Conservation (phyloP, 2,797 vertebrate genomes). For the Anniella stebbinsi region DNA sequence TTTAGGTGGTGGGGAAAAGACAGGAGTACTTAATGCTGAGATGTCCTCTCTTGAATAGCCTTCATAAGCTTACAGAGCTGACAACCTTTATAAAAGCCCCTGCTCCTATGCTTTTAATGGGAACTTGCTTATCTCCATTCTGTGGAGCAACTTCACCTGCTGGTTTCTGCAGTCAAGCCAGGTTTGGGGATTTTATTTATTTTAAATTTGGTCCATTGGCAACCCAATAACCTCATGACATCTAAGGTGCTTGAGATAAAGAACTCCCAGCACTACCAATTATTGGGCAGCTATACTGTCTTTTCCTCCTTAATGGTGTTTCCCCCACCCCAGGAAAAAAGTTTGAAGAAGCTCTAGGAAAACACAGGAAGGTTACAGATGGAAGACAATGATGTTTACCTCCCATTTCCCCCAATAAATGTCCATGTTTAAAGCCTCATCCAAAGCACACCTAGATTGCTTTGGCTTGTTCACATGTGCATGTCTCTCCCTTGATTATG, state of each 20-base stretch:
- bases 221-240: neutral
- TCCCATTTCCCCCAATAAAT: neutral
- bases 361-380: neutral
- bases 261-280: neutral
- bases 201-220: neutral
- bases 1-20: neutral
- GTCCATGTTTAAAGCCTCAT: neutral
- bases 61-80: neutral
- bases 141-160: neutral
- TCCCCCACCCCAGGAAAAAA: neutral
- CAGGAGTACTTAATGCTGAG: neutral
- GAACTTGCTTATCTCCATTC: neutral
- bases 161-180: neutral
- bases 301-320: neutral
- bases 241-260: neutral
- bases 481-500: neutral
- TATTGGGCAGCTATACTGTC: neutral
- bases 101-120: neutral
- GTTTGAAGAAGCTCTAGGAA: neutral
- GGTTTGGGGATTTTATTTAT: too few relatives aligned
- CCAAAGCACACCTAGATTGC: neutral
- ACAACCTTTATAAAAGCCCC: neutral
- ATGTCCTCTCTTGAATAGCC: neutral
- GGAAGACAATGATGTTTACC: neutral
- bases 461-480: neutral